A percentile compares a stretch with the other conserved stretches of the same genome.
Conservation (phyloP, 37 sponge, comb jelly and placozoan species). For the Halichondria panicea region DNA sequence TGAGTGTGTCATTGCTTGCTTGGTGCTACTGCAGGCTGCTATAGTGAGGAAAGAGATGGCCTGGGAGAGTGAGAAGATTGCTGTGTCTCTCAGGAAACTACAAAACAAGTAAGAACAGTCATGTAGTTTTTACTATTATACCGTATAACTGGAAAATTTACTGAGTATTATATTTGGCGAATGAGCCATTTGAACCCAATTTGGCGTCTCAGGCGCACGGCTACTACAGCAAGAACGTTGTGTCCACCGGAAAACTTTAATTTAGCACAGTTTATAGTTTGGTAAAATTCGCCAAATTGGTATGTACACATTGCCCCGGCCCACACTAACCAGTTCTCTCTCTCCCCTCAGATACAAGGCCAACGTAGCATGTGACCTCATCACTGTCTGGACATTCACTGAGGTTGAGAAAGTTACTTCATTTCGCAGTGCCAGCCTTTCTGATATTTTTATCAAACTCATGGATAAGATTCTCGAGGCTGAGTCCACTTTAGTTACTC, state of each 20-base stretch:
- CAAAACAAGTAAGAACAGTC: constrained; percentile 57
- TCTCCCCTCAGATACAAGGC: constrained; percentile 72
- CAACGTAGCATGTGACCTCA: constrained; percentile 74
- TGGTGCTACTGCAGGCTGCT: no score
- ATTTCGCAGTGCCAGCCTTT: constrained; percentile 50
- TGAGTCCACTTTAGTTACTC: background rate
- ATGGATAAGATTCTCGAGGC: constrained; percentile 32
- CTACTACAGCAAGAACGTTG: no score
- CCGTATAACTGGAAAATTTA: no score
- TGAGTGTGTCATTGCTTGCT: no score
- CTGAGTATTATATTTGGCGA: no score
- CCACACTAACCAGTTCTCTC: background rate
- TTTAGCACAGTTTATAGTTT: no score
- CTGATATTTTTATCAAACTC: constrained; percentile 31
- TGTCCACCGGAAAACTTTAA: no score
- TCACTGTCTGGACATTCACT: constrained; percentile 71
- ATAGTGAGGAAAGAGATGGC: constrained; percentile 78
- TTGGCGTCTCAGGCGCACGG: no score
- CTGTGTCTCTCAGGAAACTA: constrained; percentile 63
- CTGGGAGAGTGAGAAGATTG: constrained; percentile 92
- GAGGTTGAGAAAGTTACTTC: constrained; percentile 45
- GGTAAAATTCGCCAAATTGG: no score
- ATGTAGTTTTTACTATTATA: no score
- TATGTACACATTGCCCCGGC: no score
- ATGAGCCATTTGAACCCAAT: no score